Conservation (phyloP, 1,140 invertebrate species). For the Atopsyche davidsoni region DNA sequence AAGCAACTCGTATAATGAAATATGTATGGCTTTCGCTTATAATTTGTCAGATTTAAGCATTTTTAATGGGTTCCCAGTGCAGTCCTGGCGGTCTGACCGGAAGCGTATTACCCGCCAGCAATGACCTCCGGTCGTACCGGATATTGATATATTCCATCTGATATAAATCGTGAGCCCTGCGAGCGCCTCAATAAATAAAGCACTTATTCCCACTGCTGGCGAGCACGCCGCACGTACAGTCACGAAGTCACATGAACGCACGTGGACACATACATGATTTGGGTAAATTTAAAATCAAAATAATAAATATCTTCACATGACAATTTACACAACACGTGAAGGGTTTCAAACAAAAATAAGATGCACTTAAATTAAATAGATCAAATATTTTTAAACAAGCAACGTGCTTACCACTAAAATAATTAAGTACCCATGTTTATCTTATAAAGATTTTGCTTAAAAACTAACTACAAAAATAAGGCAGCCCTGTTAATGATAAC, state of each 20-base stretch:
- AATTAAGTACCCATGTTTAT: too few relatives aligned
- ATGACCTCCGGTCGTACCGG: conserved; percentile 31
- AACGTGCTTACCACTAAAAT: too few relatives aligned
- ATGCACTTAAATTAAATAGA: background rate
- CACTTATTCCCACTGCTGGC: conserved; percentile 16
- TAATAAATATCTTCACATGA: too few relatives aligned
- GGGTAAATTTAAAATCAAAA: too few relatives aligned
- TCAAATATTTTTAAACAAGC: too few relatives aligned
- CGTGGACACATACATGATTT: too few relatives aligned
- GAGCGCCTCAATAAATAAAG: conserved; percentile 28
- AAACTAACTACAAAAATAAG: too few relatives aligned
- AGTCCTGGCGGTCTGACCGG: conserved; percentile 23
- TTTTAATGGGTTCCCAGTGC: conserved; percentile 1
- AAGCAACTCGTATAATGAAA: too few relatives aligned
- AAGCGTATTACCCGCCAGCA: conserved; percentile 30
- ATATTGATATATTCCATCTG: conserved; percentile 32
- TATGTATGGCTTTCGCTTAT: background rate
- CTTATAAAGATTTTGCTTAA: too few relatives aligned
- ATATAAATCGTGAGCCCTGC: conserved; percentile 25
- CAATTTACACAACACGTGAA: background rate
- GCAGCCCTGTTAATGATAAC: too few relatives aligned
- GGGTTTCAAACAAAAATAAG: background rate
- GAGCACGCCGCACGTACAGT: background rate
- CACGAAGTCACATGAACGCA: too few relatives aligned
- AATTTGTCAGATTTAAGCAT: background rate